phyloP scores from a whole-genome alignment of 2,888 invertebrate genomes.

The Endotricha flammealis region DNA sequence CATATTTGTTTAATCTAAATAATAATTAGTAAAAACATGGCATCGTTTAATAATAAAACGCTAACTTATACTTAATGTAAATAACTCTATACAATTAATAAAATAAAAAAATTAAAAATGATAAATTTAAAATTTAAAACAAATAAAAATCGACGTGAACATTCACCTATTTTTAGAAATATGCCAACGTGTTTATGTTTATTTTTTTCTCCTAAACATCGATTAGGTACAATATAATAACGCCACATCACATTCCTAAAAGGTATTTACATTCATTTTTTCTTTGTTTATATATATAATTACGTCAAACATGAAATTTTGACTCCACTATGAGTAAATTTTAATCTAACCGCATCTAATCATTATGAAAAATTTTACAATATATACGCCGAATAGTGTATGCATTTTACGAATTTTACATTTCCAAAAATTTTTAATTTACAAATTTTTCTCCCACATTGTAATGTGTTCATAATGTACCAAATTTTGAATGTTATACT shows the following conservation, averaged over 20 bases:
- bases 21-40: slow-evolving; percentile 72
- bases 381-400: slow-evolving; percentile 62
- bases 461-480: slow-evolving; percentile 9
- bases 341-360: slow-evolving; percentile 55
- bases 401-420: slow-evolving; percentile 42
- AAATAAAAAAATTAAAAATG: no score
- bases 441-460: slow-evolving; percentile 28
- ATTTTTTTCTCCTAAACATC: slow-evolving; percentile 52
- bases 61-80: slow-evolving; percentile 35
- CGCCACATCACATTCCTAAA: slow-evolving; percentile 69
- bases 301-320: slow-evolving; percentile 71
- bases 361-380: slow-evolving; percentile 59
- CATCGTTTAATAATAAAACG: slow-evolving; percentile 57
- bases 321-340: slow-evolving; percentile 58
- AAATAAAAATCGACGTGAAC: slow-evolving; percentile 15
- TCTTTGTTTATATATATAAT: slow-evolving; percentile 49
- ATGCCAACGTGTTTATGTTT: slow-evolving; percentile 15
- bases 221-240: slow-evolving; percentile 58
- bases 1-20: slow-evolving; percentile 52
- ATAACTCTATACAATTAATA: slow-evolving; percentile 21
- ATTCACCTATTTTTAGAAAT: slow-evolving; percentile 5
- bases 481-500: no score
- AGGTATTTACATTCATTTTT: slow-evolving; percentile 57
- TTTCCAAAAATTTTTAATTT: slow-evolving; percentile 32
- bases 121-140: slow-evolving; percentile 16